These are phyloP conservation scores for Ectobius pallidus DNA, from an alignment of 2,888 invertebrate species.

Conservation along the genomic window DNA sequence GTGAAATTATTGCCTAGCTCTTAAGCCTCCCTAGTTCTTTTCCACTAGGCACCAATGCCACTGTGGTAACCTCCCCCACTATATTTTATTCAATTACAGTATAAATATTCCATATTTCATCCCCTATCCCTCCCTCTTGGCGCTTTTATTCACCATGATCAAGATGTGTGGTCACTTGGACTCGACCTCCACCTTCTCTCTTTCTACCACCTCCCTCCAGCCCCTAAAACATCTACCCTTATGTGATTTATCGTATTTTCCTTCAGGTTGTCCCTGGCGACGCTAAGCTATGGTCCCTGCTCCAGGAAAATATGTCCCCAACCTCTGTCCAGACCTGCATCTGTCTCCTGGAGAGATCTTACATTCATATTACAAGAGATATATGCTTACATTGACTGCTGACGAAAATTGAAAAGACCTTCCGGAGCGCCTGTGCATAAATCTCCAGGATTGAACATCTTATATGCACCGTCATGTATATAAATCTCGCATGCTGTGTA, in stretches of 20 bases:
- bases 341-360: slow-evolving; percentile 20
- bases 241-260: slow-evolving; percentile 23
- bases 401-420: slow-evolving; percentile 8
- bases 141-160: slow-evolving; percentile 24
- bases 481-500: no score
- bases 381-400: background rate
- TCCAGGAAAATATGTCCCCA: background rate
- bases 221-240: background rate
- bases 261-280: slow-evolving; percentile 6
- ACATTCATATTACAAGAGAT: slow-evolving; percentile 21
- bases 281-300: background rate
- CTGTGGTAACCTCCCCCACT: background rate
- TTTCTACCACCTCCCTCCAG: background rate
- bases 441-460: no score
- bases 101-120: slow-evolving; percentile 42
- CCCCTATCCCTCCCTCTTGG: background rate
- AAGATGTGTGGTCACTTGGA: slow-evolving; percentile 36
- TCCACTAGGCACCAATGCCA: background rate
- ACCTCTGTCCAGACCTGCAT: background rate
- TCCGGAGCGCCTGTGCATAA: no score
- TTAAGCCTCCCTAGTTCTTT: background rate
- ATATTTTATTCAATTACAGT: slow-evolving; percentile 38
- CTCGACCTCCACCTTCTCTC: slow-evolving; percentile 7
- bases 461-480: no score
- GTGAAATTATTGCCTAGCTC: background rate